These are phyloP conservation scores for Microtus montanus DNA, from an alignment of 2,113 vertebrate genomes.

Conservation along the genomic window DNA sequence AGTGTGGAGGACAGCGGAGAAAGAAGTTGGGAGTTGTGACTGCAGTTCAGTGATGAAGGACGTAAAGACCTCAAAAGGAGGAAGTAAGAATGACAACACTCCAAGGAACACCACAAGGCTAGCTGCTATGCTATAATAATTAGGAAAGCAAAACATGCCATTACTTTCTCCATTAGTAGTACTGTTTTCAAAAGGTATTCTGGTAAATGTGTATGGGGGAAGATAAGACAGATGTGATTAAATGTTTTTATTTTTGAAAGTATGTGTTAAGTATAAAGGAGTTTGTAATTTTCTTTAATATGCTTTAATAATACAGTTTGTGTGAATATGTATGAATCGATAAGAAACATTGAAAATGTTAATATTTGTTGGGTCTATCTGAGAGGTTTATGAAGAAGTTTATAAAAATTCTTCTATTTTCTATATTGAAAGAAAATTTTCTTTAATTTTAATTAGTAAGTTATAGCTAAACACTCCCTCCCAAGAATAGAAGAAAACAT, in stretches of 20 bases:
- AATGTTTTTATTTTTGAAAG: not conserved
- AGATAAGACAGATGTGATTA: not conserved
- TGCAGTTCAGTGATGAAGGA: not conserved
- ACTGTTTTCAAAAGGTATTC: slow-evolving; percentile 19
- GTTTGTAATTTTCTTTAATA: slow-evolving; percentile 31
- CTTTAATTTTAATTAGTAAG: slow-evolving; percentile 35
- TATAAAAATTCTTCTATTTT: not conserved
- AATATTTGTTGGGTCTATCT: not conserved
- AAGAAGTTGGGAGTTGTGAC: not conserved
- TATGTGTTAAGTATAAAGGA: not conserved
- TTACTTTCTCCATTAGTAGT: not conserved
- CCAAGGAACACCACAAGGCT: not conserved
- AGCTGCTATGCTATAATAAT: not conserved
- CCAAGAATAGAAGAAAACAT: not conserved
- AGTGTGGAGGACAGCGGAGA: not conserved
- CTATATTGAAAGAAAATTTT: slow-evolving; percentile 23
- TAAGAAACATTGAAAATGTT: not conserved
- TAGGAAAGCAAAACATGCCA: not conserved
- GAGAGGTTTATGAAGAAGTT: not conserved
- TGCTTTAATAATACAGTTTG: not conserved
- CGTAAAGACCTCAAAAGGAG: not conserved
- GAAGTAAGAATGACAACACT: not conserved
- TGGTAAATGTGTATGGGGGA: not conserved
- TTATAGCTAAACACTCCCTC: not conserved
- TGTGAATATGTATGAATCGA: not conserved